These are phyloP conservation scores for Poecilobothrus nobilitatus DNA, from an alignment of 2,888 invertebrate genomes.

Conservation along the genomic window DNA sequence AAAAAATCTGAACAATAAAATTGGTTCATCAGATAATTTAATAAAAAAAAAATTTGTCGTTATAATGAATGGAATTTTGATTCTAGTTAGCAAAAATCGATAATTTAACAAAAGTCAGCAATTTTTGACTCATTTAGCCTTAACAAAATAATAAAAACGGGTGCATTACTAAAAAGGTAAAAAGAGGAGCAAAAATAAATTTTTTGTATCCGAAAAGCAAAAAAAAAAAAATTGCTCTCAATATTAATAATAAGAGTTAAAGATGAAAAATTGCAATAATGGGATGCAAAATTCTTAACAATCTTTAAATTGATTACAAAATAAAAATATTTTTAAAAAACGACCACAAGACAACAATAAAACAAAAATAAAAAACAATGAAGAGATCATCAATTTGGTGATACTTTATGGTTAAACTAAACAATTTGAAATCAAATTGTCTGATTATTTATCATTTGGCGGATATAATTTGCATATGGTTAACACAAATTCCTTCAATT, in stretches of 20 bases:
- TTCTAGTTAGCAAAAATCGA: neutral
- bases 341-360: too few relatives aligned
- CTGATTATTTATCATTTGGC: neutral
- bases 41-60: neutral
- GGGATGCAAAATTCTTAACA: neutral
- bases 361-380: too few relatives aligned
- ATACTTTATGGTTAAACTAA: slow-evolving; percentile 3
- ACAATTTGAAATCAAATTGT: slow-evolving; percentile 1
- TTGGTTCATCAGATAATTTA: slow-evolving; percentile 1
- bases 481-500: neutral
- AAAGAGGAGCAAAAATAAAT: too few relatives aligned
- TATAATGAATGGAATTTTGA: neutral
- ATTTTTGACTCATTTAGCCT: too few relatives aligned
- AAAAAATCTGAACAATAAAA: neutral
- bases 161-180: too few relatives aligned
- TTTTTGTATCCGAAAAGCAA: too few relatives aligned
- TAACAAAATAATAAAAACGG: neutral
- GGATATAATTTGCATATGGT: slow-evolving; percentile 9
- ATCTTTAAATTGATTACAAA: neutral
- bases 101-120: too few relatives aligned
- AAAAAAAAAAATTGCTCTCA: neutral
- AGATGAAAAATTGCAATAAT: neutral
- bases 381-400: neutral
- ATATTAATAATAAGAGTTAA: neutral
- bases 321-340: too few relatives aligned